phyloP scores from a whole-genome alignment of 2,113 vertebrate genomes.

The Hucho hucho region DNA sequence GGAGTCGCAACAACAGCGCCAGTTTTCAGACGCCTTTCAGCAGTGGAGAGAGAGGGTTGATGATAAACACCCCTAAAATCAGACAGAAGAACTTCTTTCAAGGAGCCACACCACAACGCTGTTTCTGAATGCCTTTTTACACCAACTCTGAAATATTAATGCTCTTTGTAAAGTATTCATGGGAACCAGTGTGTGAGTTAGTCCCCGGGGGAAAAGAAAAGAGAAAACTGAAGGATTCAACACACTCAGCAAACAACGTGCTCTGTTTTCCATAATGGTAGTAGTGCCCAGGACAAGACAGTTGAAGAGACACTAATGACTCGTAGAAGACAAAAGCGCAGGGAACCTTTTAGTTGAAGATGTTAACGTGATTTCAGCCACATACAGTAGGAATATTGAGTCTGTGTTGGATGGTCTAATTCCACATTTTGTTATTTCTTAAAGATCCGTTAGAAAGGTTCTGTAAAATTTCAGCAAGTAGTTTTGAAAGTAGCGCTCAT shows the following conservation, averaged over 20 bases:
- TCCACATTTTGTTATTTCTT: neutral
- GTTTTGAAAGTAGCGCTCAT: too few species aligned
- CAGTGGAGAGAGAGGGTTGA: slow-evolving; percentile 32
- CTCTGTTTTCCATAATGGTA: slow-evolving; percentile 58
- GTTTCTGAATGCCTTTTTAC: slow-evolving; percentile 64
- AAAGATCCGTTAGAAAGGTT: too few species aligned
- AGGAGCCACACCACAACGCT: slow-evolving; percentile 63
- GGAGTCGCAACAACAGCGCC: slow-evolving; percentile 46
- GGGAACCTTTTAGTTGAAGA: neutral
- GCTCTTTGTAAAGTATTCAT: slow-evolving; percentile 71
- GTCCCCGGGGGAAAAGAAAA: slow-evolving; percentile 55
- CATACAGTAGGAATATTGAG: neutral
- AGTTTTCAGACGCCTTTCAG: slow-evolving; percentile 33
- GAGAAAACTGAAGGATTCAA: slow-evolving; percentile 56
- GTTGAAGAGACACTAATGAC: slow-evolving; percentile 52
- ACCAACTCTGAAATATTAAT: slow-evolving; percentile 73
- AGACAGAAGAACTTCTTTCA: slow-evolving; percentile 60
- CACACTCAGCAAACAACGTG: slow-evolving; percentile 56
- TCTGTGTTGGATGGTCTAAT: neutral
- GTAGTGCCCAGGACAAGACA: slow-evolving; percentile 37
- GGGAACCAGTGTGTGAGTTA: slow-evolving; percentile 65
- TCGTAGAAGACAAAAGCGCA: slow-evolving; percentile 39
- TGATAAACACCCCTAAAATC: slow-evolving; percentile 60
- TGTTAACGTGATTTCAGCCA: neutral
- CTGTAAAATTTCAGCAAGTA: too few species aligned